Base-by-base conservation (phyloP, 2,113 vertebrate genomes). In the Cricetomys ansorgei region DNA sequence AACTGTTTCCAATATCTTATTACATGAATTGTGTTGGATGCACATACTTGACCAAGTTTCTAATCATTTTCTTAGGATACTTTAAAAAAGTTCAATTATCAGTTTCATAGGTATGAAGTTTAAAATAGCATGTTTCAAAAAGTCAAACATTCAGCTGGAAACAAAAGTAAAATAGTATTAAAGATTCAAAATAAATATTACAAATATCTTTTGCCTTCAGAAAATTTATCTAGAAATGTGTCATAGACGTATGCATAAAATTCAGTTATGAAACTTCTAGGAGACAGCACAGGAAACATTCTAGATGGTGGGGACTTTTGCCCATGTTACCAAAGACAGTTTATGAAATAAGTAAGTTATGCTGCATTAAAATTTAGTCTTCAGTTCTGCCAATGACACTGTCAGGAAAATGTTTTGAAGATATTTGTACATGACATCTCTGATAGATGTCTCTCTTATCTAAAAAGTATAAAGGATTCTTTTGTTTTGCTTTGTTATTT, bases 81-180 rank as follows among this genome's bases (percentile, higher is more conserved):
- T 86, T 92, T 37, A 76, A 87, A 94, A 59, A 88, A 73, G 75
- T 87, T 94, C 48, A 95, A 88, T 79, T 19, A 87, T 48, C 48
- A 94, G 25, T 5, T 77, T 95, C 40, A 43, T 62, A 89, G n/a
- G 3, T 77, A 89, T 73, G 55, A 40, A 40, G 70, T 69, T 67
- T 12, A 65, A 57, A 80, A 69, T 29, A 48, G 11, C 31, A 70
- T 70, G 25, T 27, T 92, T 76, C n/a, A 95, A 53, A 94, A 96
- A 81, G 37, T 75, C 85, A 96, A 88, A 75, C 1, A 80, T 48
- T 0, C 19, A 92, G 15, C 57, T 75, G 19, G 50, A 87, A 72
- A 87, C 64, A 89, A 92, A 90, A 86, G 53, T 69, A 88, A 95
- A 81, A 62, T 69, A 83, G 16, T 57, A 59, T 10, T 23, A 88